Conservation (phyloP, 2,797 vertebrate species). For the Trachurus trachurus region DNA sequence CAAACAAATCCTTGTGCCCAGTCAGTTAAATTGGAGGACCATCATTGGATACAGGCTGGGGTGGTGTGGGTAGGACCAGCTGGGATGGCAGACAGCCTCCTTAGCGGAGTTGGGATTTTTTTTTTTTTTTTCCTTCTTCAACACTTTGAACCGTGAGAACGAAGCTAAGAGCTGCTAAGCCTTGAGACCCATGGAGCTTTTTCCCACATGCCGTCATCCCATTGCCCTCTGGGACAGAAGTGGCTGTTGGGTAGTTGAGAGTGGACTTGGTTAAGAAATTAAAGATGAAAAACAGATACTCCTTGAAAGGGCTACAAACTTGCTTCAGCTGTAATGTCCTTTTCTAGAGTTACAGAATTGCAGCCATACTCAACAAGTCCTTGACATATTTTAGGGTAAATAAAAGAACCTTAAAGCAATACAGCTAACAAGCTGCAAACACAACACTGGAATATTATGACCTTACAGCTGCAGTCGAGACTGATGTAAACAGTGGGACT, state of each 20-base stretch:
- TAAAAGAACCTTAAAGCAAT: neutral
- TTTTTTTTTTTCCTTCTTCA: slow-evolving; percentile 42
- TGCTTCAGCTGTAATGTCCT: slow-evolving; percentile 20
- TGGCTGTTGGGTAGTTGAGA: slow-evolving; percentile 24
- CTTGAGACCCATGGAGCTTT: slow-evolving; percentile 47
- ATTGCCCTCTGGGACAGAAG: slow-evolving; percentile 27
- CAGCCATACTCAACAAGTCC: neutral
- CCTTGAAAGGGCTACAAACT: neutral
- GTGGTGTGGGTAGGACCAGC: slow-evolving; percentile 73
- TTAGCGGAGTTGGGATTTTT: slow-evolving; percentile 43
- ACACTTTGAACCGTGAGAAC: slow-evolving; percentile 74
- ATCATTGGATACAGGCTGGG: slow-evolving; percentile 75
- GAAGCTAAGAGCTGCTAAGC: slow-evolving; percentile 41
- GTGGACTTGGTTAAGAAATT: slow-evolving; percentile 8
- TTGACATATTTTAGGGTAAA: neutral
- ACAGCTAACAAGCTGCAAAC: neutral
- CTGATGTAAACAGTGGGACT: neutral
- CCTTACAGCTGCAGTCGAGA: neutral
- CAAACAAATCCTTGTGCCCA: slow-evolving; percentile 80
- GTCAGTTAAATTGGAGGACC: slow-evolving; percentile 77
- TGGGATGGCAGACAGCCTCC: slow-evolving; percentile 66
- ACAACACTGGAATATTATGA: neutral
- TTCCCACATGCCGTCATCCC: slow-evolving; percentile 74
- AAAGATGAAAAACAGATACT: neutral
- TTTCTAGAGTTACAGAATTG: slow-evolving; percentile 4